Base-by-base conservation (phyloP, 1,140 invertebrate species). In the Panagrolaimus sp. region DNA sequence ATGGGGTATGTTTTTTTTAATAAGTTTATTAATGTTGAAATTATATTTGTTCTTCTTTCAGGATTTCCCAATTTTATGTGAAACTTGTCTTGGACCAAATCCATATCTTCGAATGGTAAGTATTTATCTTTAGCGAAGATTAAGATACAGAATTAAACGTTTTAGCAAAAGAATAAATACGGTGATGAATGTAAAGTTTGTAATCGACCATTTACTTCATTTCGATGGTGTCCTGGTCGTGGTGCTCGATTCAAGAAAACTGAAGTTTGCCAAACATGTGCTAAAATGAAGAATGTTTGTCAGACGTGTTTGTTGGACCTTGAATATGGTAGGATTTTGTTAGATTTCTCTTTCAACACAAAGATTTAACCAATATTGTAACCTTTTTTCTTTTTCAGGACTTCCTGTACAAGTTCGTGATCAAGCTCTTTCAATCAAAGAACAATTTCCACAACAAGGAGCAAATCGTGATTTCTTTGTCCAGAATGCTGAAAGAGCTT, bases 121-220 rank as follows among this genome's bases (percentile, higher is more conserved):
- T 78, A 21, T 63, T 14, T 79, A 38, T 85, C 21, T 45, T 15
- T n/a, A n/a, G n/a, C n/a, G n/a, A n/a, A n/a, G n/a, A n/a, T n/a
- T n/a, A 44, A 45, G 17, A n/a, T 58, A 67, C 43, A 55, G 28
- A 58, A 52, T 72, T 67, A 81, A 76, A 75, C 75, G 86, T 88
- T 85, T 72, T 83, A 94, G 92, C 97, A 93, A 43, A 98, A 98
- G 85, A 96, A 99, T 84, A 90, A 90, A 70, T 97, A 94, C 87
- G 96, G 96, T 0, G 95, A 95, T 84, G 96, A 98, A 84, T 99
- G 96, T 83, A 99, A 99, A 85, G 98, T 98, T 70, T 99, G 96
- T 86, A 89, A 90, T 32, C 87, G 96, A 8, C 96, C 96, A 1
- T 99, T 99, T 80, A 98, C 96, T 43, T 93, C 96, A 43, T 99